phyloP scores from a whole-genome alignment of 1,140 invertebrate genomes.

The Medauroidea extradentata region DNA sequence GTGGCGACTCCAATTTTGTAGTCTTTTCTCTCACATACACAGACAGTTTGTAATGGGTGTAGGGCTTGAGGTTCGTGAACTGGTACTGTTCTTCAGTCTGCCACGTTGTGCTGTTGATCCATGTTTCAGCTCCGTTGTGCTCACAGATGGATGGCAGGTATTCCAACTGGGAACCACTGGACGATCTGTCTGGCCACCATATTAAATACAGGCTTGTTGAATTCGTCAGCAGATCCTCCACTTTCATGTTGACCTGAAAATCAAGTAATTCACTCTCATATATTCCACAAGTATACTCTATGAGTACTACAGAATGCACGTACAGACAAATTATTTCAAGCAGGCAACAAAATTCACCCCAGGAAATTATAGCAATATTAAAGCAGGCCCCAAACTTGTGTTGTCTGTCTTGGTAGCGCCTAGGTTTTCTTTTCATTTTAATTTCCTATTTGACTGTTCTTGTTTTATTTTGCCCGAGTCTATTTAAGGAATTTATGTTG shows the following conservation, averaged over 20 bases:
- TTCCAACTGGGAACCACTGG: constrained; percentile 31
- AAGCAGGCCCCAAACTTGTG: no score
- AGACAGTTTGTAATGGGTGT: constrained; percentile 70
- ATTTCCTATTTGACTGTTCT: no score
- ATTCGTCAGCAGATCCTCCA: constrained; percentile 34
- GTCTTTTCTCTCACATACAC: constrained; percentile 61
- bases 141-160: constrained; percentile 51
- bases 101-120: constrained; percentile 49
- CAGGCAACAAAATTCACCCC: no score
- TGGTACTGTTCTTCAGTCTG: constrained; percentile 32
- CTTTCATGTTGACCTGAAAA: constrained; percentile 4
- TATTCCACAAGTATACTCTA: no score
- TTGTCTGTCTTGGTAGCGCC: no score
- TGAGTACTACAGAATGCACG: no score
- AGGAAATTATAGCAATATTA: no score
- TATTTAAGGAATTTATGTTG: no score
- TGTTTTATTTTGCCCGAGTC: no score
- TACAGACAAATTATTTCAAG: no score
- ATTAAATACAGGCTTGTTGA: constrained; percentile 48
- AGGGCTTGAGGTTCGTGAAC: constrained; percentile 62
- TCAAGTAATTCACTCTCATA: no score
- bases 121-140: constrained; percentile 38
- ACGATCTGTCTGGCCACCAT: constrained; percentile 49
- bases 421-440: no score
- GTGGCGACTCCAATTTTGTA: constrained; percentile 47